Conservation (phyloP, 2,888 invertebrate genomes). For the Megamerina dolium region DNA sequence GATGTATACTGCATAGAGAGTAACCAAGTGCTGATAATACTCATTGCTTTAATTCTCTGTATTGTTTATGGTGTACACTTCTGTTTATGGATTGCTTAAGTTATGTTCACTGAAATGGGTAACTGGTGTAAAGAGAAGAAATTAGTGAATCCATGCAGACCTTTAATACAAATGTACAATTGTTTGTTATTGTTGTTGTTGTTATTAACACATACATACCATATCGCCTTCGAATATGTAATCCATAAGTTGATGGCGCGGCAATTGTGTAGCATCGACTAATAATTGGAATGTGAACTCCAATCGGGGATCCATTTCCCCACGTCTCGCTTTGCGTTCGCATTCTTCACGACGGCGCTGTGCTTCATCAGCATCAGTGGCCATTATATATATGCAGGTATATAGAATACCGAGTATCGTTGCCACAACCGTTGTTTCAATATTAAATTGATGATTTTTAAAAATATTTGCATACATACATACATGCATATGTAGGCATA, state of each 20-base stretch:
- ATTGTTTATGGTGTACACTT: too few relatives aligned
- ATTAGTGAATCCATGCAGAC: too few relatives aligned
- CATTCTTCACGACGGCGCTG: constrained; percentile 82
- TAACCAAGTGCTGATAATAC: too few relatives aligned
- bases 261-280: constrained; percentile 75
- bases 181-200: too few relatives aligned
- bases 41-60: too few relatives aligned
- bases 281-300: constrained; percentile 86
- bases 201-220: constrained; percentile 54
- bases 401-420: constrained; percentile 7
- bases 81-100: too few relatives aligned
- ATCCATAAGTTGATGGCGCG: constrained; percentile 82
- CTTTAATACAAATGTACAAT: too few relatives aligned
- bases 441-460: background rate
- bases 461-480: constrained; percentile 1
- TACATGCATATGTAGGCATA: too few relatives aligned
- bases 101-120: too few relatives aligned
- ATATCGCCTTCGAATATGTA: constrained; percentile 86
- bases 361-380: constrained; percentile 46
- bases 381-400: constrained; percentile 19
- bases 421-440: background rate
- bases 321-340: constrained; percentile 81
- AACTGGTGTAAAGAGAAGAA: too few relatives aligned
- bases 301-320: constrained; percentile 87
- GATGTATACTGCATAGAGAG: too few relatives aligned